A percentile compares a stretch with the other conserved stretches of the same genome.
Conservation (phyloP, 2,797 vertebrate genomes). For the Pelodytes ibericus region DNA sequence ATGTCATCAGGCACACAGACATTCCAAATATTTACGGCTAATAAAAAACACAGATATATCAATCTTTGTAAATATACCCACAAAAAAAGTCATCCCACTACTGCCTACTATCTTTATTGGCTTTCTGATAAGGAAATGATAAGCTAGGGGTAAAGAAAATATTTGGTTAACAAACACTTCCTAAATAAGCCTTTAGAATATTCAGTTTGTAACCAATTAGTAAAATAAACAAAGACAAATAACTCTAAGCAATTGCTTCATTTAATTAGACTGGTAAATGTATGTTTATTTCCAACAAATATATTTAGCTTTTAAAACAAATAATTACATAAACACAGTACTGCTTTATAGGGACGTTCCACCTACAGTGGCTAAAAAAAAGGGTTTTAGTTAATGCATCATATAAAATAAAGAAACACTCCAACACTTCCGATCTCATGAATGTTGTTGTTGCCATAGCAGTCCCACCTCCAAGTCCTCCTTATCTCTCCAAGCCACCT, state of each 20-base stretch:
- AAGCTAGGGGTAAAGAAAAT: background rate
- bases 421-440: too few relatives aligned
- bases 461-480: too few relatives aligned
- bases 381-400: too few relatives aligned
- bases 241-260: background rate
- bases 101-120: background rate
- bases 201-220: background rate
- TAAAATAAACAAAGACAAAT: background rate
- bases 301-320: too few relatives aligned
- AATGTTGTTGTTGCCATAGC: too few relatives aligned
- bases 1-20: background rate
- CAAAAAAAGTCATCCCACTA: background rate
- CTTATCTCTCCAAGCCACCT: too few relatives aligned
- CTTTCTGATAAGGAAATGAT: background rate
- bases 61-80: background rate
- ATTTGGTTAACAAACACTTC: background rate
- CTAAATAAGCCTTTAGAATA: background rate
- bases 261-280: too few relatives aligned
- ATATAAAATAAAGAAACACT: too few relatives aligned
- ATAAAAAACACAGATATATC: background rate
- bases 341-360: too few relatives aligned
- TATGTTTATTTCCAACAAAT: too few relatives aligned
- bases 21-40: constrained; percentile 4
- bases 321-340: too few relatives aligned
- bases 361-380: too few relatives aligned